Evolutionary conservation across 2,113 vertebrate species (phyloP).

Genomic region (Nesogale talazaci): DNA sequence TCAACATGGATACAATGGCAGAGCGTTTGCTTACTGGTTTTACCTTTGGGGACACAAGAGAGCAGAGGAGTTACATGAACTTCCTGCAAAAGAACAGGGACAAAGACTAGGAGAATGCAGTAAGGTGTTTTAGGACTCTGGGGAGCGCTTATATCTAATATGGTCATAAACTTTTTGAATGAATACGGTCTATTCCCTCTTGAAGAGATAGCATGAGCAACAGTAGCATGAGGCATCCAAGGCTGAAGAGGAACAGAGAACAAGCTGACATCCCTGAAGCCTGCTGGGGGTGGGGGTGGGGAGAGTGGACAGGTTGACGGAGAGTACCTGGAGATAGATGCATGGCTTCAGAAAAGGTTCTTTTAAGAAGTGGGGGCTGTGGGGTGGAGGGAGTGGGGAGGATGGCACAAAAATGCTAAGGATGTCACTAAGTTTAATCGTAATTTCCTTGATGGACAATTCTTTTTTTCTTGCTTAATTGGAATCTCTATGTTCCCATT

Average conservation of each 20-base stretch:
- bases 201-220: neutral
- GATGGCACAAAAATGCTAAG: neutral
- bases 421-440: neutral
- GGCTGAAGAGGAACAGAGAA: too few relatives aligned
- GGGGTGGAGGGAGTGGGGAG: too few relatives aligned
- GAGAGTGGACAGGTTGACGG: neutral
- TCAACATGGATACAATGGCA: too few relatives aligned
- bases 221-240: neutral
- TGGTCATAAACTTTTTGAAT: neutral
- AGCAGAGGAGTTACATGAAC: neutral
- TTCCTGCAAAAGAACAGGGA: neutral
- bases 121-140: neutral
- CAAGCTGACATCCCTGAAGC: neutral
- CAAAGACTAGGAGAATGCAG: neutral
- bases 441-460: neutral
- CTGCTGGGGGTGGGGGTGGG: too few relatives aligned
- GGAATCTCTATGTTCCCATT: too few relatives aligned
- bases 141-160: conserved; percentile 12
- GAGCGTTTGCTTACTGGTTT: too few relatives aligned
- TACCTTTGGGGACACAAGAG: neutral
- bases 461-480: neutral
- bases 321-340: neutral
- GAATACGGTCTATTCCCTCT: neutral
- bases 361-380: neutral
- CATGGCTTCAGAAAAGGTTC: neutral